phyloP scores from a whole-genome alignment of 2,797 vertebrate species.

The Menidia menidia region DNA sequence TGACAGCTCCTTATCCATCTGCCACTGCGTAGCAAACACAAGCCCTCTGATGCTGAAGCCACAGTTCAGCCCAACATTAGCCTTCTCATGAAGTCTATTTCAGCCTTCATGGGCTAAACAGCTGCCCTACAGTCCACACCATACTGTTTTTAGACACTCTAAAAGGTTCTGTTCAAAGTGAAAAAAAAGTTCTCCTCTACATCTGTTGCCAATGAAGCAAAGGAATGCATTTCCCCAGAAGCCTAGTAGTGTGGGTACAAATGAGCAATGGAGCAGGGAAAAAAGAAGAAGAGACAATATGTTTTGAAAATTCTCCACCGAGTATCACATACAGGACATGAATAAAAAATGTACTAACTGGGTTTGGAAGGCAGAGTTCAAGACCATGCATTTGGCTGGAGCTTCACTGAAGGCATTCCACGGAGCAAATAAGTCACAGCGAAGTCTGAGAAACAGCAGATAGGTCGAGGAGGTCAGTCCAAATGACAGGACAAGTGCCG shows the following conservation, averaged over 20 bases:
- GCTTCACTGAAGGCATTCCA: slow-evolving; percentile 46
- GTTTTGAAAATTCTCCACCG: slow-evolving; percentile 24
- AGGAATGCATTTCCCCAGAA: slow-evolving; percentile 80
- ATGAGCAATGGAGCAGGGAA: slow-evolving; percentile 55
- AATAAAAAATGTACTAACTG: slow-evolving; percentile 1
- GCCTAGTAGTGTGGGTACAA: slow-evolving; percentile 65
- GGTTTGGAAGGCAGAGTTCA: neutral
- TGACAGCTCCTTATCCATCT: slow-evolving; percentile 80
- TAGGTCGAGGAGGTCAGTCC: slow-evolving; percentile 73
- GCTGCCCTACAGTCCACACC: slow-evolving; percentile 72
- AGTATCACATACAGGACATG: slow-evolving; percentile 13
- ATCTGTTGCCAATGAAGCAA: slow-evolving; percentile 86
- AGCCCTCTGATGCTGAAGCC: slow-evolving; percentile 65
- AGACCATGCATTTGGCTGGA: slow-evolving; percentile 7
- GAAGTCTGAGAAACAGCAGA: slow-evolving; percentile 64
- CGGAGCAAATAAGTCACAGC: slow-evolving; percentile 52
- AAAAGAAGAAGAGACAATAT: slow-evolving; percentile 24
- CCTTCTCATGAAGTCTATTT: slow-evolving; percentile 80
- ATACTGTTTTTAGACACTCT: slow-evolving; percentile 78
- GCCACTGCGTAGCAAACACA: slow-evolving; percentile 60
- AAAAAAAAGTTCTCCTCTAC: slow-evolving; percentile 66
- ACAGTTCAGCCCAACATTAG: slow-evolving; percentile 68
- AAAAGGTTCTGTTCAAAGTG: slow-evolving; percentile 72
- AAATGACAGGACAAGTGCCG: slow-evolving; percentile 81
- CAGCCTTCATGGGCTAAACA: slow-evolving; percentile 77